These are phyloP conservation scores for Xenops minutus DNA, from an alignment of 2,797 vertebrate species.

Conservation along the genomic window DNA sequence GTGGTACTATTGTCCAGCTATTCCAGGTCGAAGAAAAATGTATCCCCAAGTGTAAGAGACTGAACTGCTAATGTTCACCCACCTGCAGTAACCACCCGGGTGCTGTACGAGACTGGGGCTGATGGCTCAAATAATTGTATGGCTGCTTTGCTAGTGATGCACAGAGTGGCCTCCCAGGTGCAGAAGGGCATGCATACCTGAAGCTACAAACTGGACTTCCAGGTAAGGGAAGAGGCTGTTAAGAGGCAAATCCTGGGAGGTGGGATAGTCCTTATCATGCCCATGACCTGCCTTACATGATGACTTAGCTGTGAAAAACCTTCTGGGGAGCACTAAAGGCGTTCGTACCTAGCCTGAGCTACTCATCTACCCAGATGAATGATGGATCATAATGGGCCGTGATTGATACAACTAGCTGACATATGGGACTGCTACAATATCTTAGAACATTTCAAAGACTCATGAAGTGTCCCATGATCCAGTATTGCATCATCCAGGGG, in stretches of 20 bases:
- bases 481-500: neutral
- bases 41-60: neutral
- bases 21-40: neutral
- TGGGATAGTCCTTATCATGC: neutral
- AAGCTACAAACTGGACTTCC: neutral
- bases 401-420: neutral
- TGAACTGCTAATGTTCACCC: neutral
- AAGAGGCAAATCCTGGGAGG: neutral
- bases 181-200: neutral
- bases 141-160: neutral
- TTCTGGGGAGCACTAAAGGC: neutral
- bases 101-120: neutral
- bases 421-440: neutral
- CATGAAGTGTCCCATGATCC: neutral
- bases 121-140: neutral
- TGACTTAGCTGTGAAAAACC: neutral
- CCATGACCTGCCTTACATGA: neutral
- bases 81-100: neutral
- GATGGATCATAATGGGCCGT: neutral
- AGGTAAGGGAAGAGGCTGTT: neutral
- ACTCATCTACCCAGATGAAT: neutral
- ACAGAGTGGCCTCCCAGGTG: neutral
- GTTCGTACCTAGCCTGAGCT: neutral
- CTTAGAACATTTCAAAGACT: neutral
- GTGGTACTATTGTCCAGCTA: neutral